These are phyloP conservation scores for Lithophane socia DNA, from an alignment of 2,888 invertebrate species.

Conservation along the genomic window DNA sequence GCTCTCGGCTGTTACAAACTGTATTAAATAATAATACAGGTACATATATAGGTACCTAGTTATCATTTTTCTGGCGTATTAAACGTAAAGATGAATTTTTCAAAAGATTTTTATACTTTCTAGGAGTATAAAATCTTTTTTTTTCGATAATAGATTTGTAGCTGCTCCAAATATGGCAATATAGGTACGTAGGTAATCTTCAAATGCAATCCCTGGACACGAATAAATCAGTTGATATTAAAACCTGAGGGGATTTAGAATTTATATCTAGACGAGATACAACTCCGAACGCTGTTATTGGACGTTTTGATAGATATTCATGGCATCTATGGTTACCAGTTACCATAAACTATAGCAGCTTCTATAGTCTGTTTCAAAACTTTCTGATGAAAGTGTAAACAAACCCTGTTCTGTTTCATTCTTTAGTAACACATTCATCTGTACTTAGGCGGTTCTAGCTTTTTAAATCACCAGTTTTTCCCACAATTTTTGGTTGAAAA, in stretches of 20 bases:
- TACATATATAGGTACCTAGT: too few species aligned
- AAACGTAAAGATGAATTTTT: too few species aligned
- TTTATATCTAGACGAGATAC: slow-evolving; percentile 29
- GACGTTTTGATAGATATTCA: slow-evolving; percentile 54
- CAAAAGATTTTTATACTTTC: too few species aligned
- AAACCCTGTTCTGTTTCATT: not conserved
- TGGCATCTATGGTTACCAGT: slow-evolving; percentile 27
- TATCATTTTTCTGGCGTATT: too few species aligned
- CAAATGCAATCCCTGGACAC: slow-evolving; percentile 1
- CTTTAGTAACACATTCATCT: not conserved
- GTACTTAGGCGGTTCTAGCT: too few species aligned
- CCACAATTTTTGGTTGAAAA: not conserved
- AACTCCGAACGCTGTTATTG: slow-evolving; percentile 42
- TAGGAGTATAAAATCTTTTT: too few species aligned
- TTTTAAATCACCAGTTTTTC: too few species aligned
- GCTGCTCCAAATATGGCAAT: not conserved
- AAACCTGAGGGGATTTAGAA: slow-evolving; percentile 46
- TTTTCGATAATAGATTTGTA: too few species aligned
- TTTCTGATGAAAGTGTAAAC: not conserved
- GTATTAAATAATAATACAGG: too few species aligned
- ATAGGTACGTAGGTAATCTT: not conserved
- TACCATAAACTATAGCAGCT: slow-evolving; percentile 40
- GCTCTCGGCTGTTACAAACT: too few species aligned
- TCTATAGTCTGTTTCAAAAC: not conserved
- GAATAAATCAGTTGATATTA: slow-evolving; percentile 57